Conservation (phyloP, 2,797 vertebrate genomes). For the Sebastes kiyomatsui region DNA sequence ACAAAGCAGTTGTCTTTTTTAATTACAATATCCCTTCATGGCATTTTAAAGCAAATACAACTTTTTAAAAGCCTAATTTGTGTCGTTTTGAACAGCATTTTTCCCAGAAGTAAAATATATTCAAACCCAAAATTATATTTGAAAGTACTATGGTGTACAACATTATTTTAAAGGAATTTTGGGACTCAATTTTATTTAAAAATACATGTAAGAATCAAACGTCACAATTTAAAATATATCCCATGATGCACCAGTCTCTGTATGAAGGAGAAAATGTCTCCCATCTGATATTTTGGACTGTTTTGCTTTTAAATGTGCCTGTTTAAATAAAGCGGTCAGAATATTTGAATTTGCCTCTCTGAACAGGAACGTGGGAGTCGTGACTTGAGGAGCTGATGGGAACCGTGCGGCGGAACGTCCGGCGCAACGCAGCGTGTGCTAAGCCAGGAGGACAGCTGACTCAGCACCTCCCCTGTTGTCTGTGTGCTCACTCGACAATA, state of each 20-base stretch:
- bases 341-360: background rate
- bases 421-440: conserved; percentile 67
- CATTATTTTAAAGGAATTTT: background rate
- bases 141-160: background rate
- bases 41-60: background rate
- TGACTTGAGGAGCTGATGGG: conserved; percentile 47
- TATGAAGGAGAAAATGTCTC: background rate
- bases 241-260: background rate
- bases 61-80: background rate
- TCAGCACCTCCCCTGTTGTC: conserved; percentile 74
- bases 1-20: background rate
- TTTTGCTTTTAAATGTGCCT: background rate
- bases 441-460: conserved; percentile 76
- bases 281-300: background rate
- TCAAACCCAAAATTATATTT: background rate
- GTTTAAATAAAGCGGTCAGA: background rate
- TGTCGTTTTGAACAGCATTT: background rate
- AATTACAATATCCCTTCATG: background rate
- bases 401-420: conserved; percentile 30
- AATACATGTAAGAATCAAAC: background rate
- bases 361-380: background rate
- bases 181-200: background rate
- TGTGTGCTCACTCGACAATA: conserved; percentile 72
- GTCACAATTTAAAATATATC: background rate
- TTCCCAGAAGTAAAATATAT: background rate